Conservation (phyloP, 2,888 invertebrate genomes). For the Papilio gigon region DNA sequence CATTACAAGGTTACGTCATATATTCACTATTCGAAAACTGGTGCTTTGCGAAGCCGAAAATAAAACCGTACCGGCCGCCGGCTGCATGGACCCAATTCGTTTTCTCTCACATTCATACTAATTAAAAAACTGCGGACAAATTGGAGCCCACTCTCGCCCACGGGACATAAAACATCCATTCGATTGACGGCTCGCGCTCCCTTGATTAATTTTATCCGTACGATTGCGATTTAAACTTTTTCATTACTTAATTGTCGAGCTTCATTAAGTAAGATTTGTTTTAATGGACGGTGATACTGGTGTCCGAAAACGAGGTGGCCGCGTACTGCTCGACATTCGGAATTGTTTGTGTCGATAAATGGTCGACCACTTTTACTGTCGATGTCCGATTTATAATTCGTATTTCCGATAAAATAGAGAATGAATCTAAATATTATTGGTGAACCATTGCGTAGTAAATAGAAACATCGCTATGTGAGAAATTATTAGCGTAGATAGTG, state of each 20-base stretch:
- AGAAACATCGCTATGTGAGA: background rate
- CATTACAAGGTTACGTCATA: conserved; percentile 6
- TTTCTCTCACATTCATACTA: conserved; percentile 77
- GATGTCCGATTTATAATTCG: background rate
- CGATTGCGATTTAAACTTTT: conserved; percentile 73
- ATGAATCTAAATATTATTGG: background rate
- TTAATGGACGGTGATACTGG: conserved; percentile 43
- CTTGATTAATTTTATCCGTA: conserved; percentile 80
- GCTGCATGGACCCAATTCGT: conserved; percentile 71
- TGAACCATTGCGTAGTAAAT: background rate
- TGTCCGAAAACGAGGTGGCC: conserved; percentile 26
- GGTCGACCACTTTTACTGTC: background rate
- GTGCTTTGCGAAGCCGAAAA: conserved; percentile 29
- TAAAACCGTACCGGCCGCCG: conserved; percentile 45
- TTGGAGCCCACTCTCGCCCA: conserved; percentile 76
- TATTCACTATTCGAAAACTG: conserved; percentile 33
- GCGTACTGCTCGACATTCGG: conserved; percentile 15
- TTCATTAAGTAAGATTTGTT: conserved; percentile 63
- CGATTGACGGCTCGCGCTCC: conserved; percentile 65
- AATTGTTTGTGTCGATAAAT: conserved; percentile 4
- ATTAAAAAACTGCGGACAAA: conserved; percentile 81
- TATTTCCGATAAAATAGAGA: background rate
- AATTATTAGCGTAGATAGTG: background rate
- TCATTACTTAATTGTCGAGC: conserved; percentile 72
- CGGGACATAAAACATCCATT: conserved; percentile 80